These are phyloP conservation scores for Cossypha polioptera DNA, from an alignment of 2,797 vertebrate genomes.

Conservation along the genomic window DNA sequence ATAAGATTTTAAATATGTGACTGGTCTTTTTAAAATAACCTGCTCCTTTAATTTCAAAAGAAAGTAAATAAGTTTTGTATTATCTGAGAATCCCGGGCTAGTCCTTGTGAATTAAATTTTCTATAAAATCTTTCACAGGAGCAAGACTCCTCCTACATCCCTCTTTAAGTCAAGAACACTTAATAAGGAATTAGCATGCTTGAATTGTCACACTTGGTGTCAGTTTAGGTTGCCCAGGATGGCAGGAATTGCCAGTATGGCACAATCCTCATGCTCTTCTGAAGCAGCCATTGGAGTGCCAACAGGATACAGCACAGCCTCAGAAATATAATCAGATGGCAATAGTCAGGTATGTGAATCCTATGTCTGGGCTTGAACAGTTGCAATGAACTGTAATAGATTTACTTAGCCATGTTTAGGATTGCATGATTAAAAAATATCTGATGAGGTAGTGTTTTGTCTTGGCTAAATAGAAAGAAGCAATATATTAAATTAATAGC, in stretches of 20 bases:
- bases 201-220: neutral
- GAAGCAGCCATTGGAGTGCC: neutral
- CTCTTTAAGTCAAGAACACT: neutral
- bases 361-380: neutral
- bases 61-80: neutral
- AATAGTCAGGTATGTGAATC: neutral
- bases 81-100: neutral
- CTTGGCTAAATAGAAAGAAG: neutral
- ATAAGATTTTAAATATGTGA: neutral
- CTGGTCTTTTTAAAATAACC: neutral
- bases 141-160: neutral
- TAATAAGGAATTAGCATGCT: neutral
- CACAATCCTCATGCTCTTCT: neutral
- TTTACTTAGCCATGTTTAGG: neutral
- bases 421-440: neutral
- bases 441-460: neutral
- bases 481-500: neutral
- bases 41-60: neutral
- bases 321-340: neutral
- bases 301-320: neutral
- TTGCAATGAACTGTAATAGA: neutral
- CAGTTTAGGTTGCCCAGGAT: neutral
- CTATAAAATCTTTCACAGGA: neutral
- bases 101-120: neutral
- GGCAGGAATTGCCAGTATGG: neutral